Evolutionary conservation across 2,113 vertebrate genomes (phyloP).

Genomic region (Nothobranchius kuhntae): DNA sequence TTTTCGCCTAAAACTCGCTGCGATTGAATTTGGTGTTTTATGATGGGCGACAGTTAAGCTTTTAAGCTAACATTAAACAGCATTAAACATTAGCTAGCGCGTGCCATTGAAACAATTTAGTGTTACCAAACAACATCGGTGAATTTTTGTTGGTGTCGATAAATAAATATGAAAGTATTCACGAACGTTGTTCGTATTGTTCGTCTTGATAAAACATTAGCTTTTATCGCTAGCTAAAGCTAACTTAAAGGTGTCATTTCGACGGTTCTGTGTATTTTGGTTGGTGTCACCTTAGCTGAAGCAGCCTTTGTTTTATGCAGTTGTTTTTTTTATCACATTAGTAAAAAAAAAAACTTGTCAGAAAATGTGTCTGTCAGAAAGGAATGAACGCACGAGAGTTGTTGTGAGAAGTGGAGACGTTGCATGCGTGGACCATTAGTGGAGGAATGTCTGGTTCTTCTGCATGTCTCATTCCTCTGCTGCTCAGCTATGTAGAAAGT

Average conservation of each 20-base stretch:
- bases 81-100: constrained; percentile 32
- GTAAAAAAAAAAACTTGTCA: no score
- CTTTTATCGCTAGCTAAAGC: constrained; percentile 33
- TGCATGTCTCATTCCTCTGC: constrained; percentile 66
- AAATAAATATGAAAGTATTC: rapidly evolving
- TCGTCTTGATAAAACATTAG: constrained; percentile 17
- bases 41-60: not conserved
- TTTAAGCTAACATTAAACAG: constrained; percentile 39
- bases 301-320: not conserved
- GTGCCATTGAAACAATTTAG: not conserved
- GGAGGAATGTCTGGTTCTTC: constrained; percentile 64
- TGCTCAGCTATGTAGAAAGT: constrained; percentile 49
- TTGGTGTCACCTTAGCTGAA: not conserved
- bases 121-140: no score
- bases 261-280: not conserved
- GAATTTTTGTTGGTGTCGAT: not conserved
- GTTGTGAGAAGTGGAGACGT: constrained; percentile 31
- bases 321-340: not conserved
- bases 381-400: constrained; percentile 15
- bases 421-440: constrained; percentile 14
- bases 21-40: constrained; percentile 5
- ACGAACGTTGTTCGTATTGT: not conserved
- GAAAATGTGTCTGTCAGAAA: not conserved
- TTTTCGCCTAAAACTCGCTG: not conserved
- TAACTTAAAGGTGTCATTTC: constrained; percentile 38